Evolutionary conservation across 2,888 invertebrate genomes (phyloP).

Genomic region (Halictus ligatus): DNA sequence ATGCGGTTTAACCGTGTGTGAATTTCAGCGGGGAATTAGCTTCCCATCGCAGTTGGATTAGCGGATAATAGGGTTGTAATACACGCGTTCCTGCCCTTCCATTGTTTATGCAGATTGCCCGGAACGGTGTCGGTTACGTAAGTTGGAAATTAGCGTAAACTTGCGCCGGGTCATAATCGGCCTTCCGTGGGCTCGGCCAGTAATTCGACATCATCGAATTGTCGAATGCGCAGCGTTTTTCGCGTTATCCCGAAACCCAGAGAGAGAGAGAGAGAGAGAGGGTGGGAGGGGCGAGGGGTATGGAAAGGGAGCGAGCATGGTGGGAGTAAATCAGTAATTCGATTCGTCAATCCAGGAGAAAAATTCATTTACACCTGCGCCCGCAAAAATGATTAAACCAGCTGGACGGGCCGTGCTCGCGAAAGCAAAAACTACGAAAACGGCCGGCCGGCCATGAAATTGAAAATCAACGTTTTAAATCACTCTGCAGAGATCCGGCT

Average conservation of each 20-base stretch:
- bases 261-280: too few relatives aligned
- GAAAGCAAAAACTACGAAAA: slow-evolving; percentile 55
- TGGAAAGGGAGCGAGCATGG: neutral
- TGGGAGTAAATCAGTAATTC: slow-evolving; percentile 51
- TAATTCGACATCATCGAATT: slow-evolving; percentile 1
- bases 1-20: slow-evolving; percentile 31
- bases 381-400: slow-evolving; percentile 58
- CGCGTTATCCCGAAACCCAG: neutral
- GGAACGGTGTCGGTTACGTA: slow-evolving; percentile 34
- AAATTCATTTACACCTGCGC: slow-evolving; percentile 59
- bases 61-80: slow-evolving; percentile 54
- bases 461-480: slow-evolving; percentile 62
- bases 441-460: slow-evolving; percentile 52
- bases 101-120: slow-evolving; percentile 42
- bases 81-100: slow-evolving; percentile 26
- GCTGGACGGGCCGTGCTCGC: slow-evolving; percentile 32
- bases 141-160: slow-evolving; percentile 46
- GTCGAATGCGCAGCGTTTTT: slow-evolving; percentile 14
- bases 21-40: slow-evolving; percentile 52
- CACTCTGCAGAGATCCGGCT: slow-evolving; percentile 45
- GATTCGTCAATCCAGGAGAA: slow-evolving; percentile 49
- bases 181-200: neutral
- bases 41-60: slow-evolving; percentile 44
- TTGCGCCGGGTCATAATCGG: slow-evolving; percentile 26
- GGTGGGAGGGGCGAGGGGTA: too few relatives aligned